Percentiles rank a stretch among this genome's conserved stretches.
phyloP scores from a whole-genome alignment of 2,113 vertebrate genomes.

The Empidonax traillii region DNA sequence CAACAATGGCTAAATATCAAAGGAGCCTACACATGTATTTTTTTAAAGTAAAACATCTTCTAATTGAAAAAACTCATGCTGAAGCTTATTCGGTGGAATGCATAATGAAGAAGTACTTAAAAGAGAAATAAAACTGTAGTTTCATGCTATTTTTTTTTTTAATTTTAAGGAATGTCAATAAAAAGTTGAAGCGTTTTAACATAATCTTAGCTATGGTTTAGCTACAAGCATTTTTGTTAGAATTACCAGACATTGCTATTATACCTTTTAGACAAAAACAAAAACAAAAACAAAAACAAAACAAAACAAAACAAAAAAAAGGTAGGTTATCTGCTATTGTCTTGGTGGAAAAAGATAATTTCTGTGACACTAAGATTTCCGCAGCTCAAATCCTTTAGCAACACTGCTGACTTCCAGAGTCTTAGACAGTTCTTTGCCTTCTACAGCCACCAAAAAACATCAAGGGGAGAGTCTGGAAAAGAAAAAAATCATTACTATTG shows the following conservation, averaged over 20 bases:
- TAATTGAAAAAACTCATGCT: background rate
- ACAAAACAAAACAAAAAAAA: background rate
- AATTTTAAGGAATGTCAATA: background rate
- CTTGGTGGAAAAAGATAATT: background rate
- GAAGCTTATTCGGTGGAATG: background rate
- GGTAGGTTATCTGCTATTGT: background rate
- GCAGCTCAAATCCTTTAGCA: background rate
- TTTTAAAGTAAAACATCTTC: background rate
- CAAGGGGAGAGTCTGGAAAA: background rate
- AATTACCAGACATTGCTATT: background rate
- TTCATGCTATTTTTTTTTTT: background rate
- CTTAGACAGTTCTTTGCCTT: background rate
- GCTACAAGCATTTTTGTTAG: background rate
- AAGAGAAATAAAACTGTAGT: background rate
- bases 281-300: background rate
- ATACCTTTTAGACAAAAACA: background rate
- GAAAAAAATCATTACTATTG: background rate
- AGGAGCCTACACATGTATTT: background rate
- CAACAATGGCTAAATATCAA: background rate
- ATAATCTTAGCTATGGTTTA: background rate
- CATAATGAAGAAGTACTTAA: background rate
- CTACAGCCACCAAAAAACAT: background rate
- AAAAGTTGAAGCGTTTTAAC: background rate
- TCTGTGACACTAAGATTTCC: rapidly evolving
- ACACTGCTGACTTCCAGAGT: background rate